Percentiles rank a stretch among this genome's conserved stretches.
phyloP scores from a whole-genome alignment of 2,888 invertebrate species.

The Ectropis crepuscularia region DNA sequence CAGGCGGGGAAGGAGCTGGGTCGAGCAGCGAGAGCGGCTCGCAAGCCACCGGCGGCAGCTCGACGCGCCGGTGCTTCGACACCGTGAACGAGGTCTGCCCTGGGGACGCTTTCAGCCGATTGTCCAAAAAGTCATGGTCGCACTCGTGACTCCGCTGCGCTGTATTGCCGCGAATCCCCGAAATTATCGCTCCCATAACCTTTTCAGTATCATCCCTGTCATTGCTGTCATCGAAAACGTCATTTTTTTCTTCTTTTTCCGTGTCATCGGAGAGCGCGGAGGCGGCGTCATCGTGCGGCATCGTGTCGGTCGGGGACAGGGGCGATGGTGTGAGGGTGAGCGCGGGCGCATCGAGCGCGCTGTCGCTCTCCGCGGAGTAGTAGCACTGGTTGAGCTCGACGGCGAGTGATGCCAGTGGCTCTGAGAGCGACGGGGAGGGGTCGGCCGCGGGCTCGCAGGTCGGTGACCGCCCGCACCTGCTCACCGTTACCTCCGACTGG shows the following conservation, averaged over 20 bases:
- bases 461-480: constrained; percentile 80
- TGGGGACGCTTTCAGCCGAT: constrained; percentile 73
- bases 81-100: constrained; percentile 84
- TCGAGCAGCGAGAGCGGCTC: constrained; percentile 69
- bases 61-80: constrained; percentile 86
- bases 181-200: constrained; percentile 75
- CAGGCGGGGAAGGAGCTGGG: constrained; percentile 54
- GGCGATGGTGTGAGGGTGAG: constrained; percentile 61
- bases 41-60: constrained; percentile 79
- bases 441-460: constrained; percentile 78
- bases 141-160: constrained; percentile 68
- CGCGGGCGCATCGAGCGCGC: constrained; percentile 70
- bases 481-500: constrained; percentile 77
- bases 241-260: constrained; percentile 74
- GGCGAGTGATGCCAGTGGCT: constrained; percentile 86
- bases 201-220: constrained; percentile 73
- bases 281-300: constrained; percentile 73
- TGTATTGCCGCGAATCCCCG: constrained; percentile 61
- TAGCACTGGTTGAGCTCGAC: constrained; percentile 87
- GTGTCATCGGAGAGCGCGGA: constrained; percentile 63
- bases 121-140: constrained; percentile 75
- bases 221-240: constrained; percentile 70
- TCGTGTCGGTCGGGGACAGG: constrained; percentile 47
- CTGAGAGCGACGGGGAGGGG: constrained; percentile 89
- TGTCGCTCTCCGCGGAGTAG: constrained; percentile 86